These are phyloP conservation scores for Xenopus laevis DNA, from an alignment of 2,113 vertebrate genomes.

Conservation along the genomic window DNA sequence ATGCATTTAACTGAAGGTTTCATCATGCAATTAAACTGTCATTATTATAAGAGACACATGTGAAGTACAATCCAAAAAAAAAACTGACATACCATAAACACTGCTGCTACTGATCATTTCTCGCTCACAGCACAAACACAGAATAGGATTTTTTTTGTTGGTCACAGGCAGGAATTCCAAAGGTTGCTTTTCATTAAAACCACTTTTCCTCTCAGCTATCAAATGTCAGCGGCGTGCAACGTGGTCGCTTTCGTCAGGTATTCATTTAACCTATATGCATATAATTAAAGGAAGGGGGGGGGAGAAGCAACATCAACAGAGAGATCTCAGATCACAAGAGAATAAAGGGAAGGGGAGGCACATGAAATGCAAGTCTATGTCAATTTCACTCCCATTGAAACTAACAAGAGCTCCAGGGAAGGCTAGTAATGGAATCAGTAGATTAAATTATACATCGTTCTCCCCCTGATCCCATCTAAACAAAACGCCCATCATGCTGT, in stretches of 20 bases:
- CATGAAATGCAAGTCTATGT: constrained; percentile 85
- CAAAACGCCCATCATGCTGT: constrained; percentile 82
- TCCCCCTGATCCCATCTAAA: constrained; percentile 63
- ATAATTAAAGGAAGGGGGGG: constrained; percentile 79
- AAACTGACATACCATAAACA: constrained; percentile 97
- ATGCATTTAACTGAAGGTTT: constrained; percentile 47
- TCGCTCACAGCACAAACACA: constrained; percentile 92
- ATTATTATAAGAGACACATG: constrained; percentile 73
- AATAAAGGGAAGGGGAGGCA: constrained; percentile 74
- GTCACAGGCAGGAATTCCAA: constrained; percentile 97
- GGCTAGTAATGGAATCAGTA: constrained; percentile 80
- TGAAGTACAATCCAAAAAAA: constrained; percentile 69
- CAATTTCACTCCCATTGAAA: constrained; percentile 88
- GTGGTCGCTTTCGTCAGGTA: constrained; percentile 86
- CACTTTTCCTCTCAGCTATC: constrained; percentile 93
- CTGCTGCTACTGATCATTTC: constrained; percentile 99
- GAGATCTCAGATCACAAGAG: constrained; percentile 77
- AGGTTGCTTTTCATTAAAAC: constrained; percentile 95
- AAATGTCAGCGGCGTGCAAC: constrained; percentile 93
- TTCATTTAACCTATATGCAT: constrained; percentile 93
- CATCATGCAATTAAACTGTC: constrained; percentile 72
- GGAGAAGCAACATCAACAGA: constrained; percentile 77
- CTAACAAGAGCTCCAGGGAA: constrained; percentile 78
- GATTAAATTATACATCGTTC: constrained; percentile 85
- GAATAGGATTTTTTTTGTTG: constrained; percentile 86